Conservation (phyloP, 2,888 invertebrate genomes). For the Coleophora flavipennella region DNA sequence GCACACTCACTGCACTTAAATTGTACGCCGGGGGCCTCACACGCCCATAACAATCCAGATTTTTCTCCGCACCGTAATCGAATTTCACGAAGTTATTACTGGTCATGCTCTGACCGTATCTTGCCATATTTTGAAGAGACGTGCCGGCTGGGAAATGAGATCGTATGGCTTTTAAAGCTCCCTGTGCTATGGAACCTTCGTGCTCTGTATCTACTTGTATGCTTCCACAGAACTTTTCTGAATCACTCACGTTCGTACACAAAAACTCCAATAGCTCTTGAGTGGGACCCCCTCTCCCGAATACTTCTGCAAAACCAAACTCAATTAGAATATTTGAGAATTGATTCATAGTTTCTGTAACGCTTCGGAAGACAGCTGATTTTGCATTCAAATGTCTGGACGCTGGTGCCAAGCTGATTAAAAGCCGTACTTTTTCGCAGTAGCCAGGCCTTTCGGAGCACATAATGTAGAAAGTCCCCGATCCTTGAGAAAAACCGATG, state of each 20-base stretch:
- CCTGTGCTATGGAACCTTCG: too few species aligned
- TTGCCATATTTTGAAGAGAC: conserved; percentile 37
- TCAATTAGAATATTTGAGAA: background rate
- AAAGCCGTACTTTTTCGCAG: conserved; percentile 73
- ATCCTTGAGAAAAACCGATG: conserved; percentile 85
- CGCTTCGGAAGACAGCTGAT: conserved; percentile 22
- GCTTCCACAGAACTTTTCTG: too few species aligned
- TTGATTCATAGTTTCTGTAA: too few species aligned
- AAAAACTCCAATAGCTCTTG: too few species aligned
- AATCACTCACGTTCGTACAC: too few species aligned
- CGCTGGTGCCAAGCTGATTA: conserved; percentile 78
- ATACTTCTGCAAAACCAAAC: background rate
- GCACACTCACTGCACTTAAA: conserved; percentile 32
- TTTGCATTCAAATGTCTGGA: conserved; percentile 54
- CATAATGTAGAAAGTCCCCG: conserved; percentile 77
- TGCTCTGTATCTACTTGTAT: too few species aligned
- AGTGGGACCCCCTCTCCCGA: too few species aligned
- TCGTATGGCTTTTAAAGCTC: too few species aligned
- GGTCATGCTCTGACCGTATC: conserved; percentile 41
- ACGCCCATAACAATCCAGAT: conserved; percentile 35
- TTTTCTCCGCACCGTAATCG: conserved; percentile 36
- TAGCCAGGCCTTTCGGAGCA: conserved; percentile 75
- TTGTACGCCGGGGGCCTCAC: conserved; percentile 37
- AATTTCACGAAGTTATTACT: conserved; percentile 36
- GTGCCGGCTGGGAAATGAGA: conserved; percentile 43